Evolutionary conservation across 2,888 invertebrate species (phyloP), one percentile per base, ranked within the genome.

Genomic region (Cryptosula pallasiana): DNA sequence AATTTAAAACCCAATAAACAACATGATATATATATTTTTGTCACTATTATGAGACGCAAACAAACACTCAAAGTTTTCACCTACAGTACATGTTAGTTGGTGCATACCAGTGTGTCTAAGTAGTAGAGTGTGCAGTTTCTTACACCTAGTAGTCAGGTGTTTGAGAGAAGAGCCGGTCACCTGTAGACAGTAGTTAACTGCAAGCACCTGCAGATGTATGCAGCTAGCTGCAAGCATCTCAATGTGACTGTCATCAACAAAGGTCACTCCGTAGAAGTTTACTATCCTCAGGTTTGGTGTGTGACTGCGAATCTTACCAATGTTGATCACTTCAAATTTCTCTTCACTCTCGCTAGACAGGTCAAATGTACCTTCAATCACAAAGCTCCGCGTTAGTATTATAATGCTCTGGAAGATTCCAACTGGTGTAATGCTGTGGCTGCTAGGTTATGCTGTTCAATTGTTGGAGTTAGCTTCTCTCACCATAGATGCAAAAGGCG

Each of bases 241-340:
- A 69, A 99, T 96, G 79, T 99, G 99, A 0, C 94, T 94, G 87
- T 99, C 99, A 79, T 98, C 98, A 5, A 97, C 93, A 78, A 97
- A 97, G 86, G 95, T 95, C 77, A 99, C 98, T 0, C 99, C 99
- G 84, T 97, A 99, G 70, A 99, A 87, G 86, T 99, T 99, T 80
- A 99, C 97, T 9, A 98, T 95, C 75, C 95, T 88, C 75, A 99
- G 87, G 86, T 99, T 99, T 0, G 99, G 99, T 0, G 97, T 96
- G 2, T 97, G 97, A 0, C 95, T 93, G 86, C 99, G 99, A 72
- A 99, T 88, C 83, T 97, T 99, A 85, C 97, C 96, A 34, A 99
- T 95, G 87, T 99, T 99, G 79, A 99, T 95, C 13, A 84, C 83
- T 76, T 84, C 83, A 75, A 83, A 84, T 87, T 99, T 99, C 82